A percentile compares a stretch with the other conserved stretches of the same genome.
Conservation (phyloP, 2,797 vertebrate genomes). For the Eospalax fontanierii region DNA sequence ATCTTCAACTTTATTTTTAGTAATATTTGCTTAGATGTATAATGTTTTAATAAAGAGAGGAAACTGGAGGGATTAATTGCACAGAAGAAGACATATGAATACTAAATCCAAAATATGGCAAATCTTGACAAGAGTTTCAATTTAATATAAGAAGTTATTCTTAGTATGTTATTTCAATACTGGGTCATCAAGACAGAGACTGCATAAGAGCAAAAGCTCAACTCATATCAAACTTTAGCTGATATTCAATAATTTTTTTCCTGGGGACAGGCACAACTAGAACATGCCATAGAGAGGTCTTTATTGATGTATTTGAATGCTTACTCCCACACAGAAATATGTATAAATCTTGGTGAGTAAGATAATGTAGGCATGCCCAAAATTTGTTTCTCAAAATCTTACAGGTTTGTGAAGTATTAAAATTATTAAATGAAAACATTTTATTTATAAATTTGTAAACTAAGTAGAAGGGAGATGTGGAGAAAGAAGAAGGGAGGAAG, state of each 20-base stretch:
- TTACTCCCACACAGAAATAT: not conserved
- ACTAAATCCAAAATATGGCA: constrained; percentile 38
- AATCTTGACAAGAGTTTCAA: constrained; percentile 60
- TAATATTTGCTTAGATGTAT: constrained; percentile 46
- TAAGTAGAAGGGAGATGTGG: not conserved
- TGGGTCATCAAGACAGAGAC: not conserved
- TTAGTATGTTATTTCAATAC: constrained; percentile 18
- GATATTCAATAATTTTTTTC: not conserved
- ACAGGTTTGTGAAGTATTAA: not conserved
- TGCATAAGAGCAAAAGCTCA: not conserved
- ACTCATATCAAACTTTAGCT: not conserved
- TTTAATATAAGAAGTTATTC: constrained; percentile 60
- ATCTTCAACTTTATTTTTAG: constrained; percentile 32
- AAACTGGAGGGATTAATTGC: constrained; percentile 54
- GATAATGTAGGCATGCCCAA: not conserved
- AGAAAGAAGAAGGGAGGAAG: not conserved
- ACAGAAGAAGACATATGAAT: constrained; percentile 48
- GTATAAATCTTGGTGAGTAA: not conserved
- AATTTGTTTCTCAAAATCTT: constrained; percentile 16
- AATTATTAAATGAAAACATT: not conserved
- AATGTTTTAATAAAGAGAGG: constrained; percentile 64
- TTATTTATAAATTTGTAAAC: not conserved
- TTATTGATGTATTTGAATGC: not conserved
- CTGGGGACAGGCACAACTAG: not conserved
- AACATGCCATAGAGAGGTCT: not conserved